Evolutionary conservation across 2,888 invertebrate genomes (phyloP), one percentile per base, ranked within the genome.

Genomic region (Drosophila atroscutellata): DNA sequence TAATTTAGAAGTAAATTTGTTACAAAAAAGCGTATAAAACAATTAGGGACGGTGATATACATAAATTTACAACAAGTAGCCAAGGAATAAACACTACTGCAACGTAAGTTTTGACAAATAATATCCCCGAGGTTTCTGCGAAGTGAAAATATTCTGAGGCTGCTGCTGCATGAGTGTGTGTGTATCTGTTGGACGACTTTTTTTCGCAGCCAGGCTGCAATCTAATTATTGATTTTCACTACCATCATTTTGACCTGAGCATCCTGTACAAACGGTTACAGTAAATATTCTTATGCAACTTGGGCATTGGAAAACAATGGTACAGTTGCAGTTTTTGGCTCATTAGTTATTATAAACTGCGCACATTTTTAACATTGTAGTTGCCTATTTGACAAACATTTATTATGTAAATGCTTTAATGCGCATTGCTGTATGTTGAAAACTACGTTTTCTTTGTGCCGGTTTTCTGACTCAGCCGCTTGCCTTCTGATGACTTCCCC

Each of bases 151-250:
- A 49, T 69, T 72, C 13, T 55, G 58, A 7, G 3, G 50, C 36
- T 57, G 64, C 58, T 3, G 50, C 32, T 57, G 61, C 45, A 52
- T 34, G 5, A 20, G 42, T 20, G 42, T 24, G 2, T 81, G 66
- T 86, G 83, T 83, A 83, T 86, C 86, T 83, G 70, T 83, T 68
- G 66, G 61, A 57, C 20, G 56, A 68, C 4, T 3, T 51, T 71
- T 73, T 69, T 78, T 56, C 42, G 45, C 51, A 24, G 26, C 30
- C 39, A 37, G 47, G 55, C 63, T 66, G 71, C 71, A 77, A 80
- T 65, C 39, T 68, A 70, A 82, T 70, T 83, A 83, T 83, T 83
- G 86, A 83, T 83, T 86, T 86, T 77, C 6, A 58, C 55, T 58
- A 42, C 28, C 11, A n/a, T 30, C 2, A 30, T 18, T n/a, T n/a